Evolutionary conservation across 1,140 invertebrate species (phyloP).

Genomic region (Tetramorium parvispinum): DNA sequence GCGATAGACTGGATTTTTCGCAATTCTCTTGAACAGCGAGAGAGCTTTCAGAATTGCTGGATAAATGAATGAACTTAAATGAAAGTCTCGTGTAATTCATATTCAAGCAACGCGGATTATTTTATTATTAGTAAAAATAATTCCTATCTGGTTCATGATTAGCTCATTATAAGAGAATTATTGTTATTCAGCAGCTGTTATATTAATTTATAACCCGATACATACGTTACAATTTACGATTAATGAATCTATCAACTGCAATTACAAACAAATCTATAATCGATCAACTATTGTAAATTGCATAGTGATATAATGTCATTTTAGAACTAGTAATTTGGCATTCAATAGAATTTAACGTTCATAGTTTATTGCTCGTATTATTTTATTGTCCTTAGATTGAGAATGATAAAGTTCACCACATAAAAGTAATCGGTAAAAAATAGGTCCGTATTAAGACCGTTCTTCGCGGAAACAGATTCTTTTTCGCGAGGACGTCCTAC

Average conservation of each 20-base stretch:
- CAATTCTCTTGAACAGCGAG: neutral
- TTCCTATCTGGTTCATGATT: neutral
- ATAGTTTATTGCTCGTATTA: neutral
- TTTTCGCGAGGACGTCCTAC: slow-evolving; percentile 4
- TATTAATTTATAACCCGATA: slow-evolving; percentile 2
- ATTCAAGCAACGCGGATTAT: neutral
- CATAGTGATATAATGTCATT: neutral
- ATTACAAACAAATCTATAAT: slow-evolving; percentile 19
- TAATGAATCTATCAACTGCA: slow-evolving; percentile 34
- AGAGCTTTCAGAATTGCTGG: neutral
- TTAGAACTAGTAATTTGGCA: slow-evolving; percentile 8
- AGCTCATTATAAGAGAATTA: neutral
- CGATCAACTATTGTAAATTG: slow-evolving; percentile 6
- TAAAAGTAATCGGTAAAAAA: neutral
- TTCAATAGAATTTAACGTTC: neutral
- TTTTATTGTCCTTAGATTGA: neutral
- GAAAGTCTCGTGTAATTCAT: neutral
- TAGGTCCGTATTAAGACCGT: neutral
- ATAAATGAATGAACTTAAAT: neutral
- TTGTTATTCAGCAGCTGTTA: neutral
- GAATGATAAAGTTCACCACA: neutral
- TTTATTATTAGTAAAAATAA: slow-evolving; percentile 22
- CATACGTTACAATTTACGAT: neutral
- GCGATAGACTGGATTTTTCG: neutral
- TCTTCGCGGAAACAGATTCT: slow-evolving; percentile 17